Evolutionary conservation across 2,888 invertebrate species (phyloP), one percentile per base, ranked within the genome.

Genomic region (Phaonia tiefii): DNA sequence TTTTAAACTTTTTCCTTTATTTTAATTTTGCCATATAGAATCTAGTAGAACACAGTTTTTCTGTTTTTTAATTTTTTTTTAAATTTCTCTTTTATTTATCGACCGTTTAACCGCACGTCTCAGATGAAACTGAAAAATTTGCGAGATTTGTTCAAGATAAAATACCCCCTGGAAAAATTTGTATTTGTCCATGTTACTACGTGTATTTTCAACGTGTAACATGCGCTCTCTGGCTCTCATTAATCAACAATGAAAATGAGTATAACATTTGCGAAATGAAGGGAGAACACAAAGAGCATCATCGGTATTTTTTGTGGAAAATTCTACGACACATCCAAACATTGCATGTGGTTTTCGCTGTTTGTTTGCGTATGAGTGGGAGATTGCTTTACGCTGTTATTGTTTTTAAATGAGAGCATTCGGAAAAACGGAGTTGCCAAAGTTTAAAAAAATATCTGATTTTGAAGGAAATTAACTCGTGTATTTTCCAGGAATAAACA

Each of bases 111-210:
- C 85, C 86, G 86, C 89, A 87, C 88, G 89, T 90, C 89, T 90
- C 90, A 89, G 87, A 89, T 88, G 89, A 89, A 90, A 90, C 90
- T 90, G 88, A 90, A 88, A 85, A 84, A 83, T 83, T 81, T 83
- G 84, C 70, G 83, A 86, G 86, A 86, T 86, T 84, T 84, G 83
- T 84, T 84, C 75, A 84, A 86, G 85, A 86, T 86, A 85, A 87
- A 86, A 86, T 85, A 86, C 85, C 86, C 86, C 85, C 85, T 85
- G 86, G 84, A 85, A 84, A 85, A 79, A 81, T 69, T 71, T 8
- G 8, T 31, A 51, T 66, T 74, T 46, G 54, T 46, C 42, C 44
- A 70, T 20, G 8, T 51, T 60, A 67, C 58, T 66, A 13, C 44
- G 11, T 49, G 31, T 31, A 31, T 5, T n/a, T n/a, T 17, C 63